Conservation (phyloP, 1,140 invertebrate genomes). For the Coenobita brevimanus region DNA sequence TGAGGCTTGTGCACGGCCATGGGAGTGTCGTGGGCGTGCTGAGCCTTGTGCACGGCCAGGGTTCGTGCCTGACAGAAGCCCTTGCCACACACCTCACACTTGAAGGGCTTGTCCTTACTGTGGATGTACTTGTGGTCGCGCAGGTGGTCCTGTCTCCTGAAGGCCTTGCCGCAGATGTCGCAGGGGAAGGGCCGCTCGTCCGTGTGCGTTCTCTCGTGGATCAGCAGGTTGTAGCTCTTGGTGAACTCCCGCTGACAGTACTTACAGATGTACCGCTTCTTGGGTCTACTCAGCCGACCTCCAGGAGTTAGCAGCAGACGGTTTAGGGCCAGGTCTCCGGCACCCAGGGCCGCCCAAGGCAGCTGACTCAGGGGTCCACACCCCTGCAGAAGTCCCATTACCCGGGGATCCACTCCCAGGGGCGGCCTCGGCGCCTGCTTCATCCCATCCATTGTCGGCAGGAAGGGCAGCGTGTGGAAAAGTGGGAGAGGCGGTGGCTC, state of each 20-base stretch:
- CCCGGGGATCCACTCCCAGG: constrained; percentile 33
- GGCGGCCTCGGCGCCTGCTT: constrained; percentile 22
- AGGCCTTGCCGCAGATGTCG: constrained; percentile 98
- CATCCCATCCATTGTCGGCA: not conserved
- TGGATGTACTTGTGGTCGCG: constrained; percentile 81
- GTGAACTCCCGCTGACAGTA: constrained; percentile 98
- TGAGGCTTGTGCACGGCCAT: not conserved
- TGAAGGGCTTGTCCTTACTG: constrained; percentile 98
- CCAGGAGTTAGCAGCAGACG: constrained; percentile 69
- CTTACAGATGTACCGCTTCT: constrained; percentile 98
- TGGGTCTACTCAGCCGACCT: constrained; percentile 85
- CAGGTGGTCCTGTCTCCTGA: constrained; percentile 81
- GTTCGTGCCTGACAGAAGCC: constrained; percentile 97
- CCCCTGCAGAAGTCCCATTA: constrained; percentile 53
- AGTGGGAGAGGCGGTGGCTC: constrained; percentile 38
- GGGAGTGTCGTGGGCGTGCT: constrained; percentile 78
- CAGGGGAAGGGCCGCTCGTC: constrained; percentile 98
- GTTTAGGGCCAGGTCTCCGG: constrained; percentile 54
- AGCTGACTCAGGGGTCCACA: constrained; percentile 44
- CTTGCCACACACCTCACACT: constrained; percentile 95
- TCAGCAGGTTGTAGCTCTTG: constrained; percentile 98
- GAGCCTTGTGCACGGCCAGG: constrained; percentile 85
- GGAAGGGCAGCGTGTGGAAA: constrained; percentile 49
- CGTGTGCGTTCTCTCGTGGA: constrained; percentile 98
- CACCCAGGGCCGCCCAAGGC: constrained; percentile 58